Evolutionary conservation across 2,888 invertebrate species (phyloP).

Genomic region (Leucozona laternaria): DNA sequence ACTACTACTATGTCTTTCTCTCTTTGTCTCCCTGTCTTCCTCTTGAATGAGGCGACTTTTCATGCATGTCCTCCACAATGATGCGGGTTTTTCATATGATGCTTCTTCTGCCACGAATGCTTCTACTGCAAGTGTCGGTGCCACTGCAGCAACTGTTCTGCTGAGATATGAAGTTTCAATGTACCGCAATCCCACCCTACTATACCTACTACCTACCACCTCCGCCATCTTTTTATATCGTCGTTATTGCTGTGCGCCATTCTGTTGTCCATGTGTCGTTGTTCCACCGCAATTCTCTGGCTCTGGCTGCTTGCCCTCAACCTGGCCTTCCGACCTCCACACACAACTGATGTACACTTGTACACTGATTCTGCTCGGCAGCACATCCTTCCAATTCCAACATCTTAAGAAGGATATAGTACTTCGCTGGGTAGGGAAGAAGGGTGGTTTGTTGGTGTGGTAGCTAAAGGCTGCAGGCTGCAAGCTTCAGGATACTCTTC

Average conservation of each 20-base stretch:
- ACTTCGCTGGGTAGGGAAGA: conserved; percentile 60
- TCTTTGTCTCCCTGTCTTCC: neutral
- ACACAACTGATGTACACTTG: conserved; percentile 41
- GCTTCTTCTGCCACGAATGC: conserved; percentile 56
- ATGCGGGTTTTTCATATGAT: conserved; percentile 72
- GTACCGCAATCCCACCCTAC: conserved; percentile 62
- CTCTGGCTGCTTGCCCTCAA: conserved; percentile 68
- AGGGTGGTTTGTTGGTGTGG: conserved; percentile 18
- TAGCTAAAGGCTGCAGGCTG: conserved; percentile 9
- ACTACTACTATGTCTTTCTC: conserved; percentile 19
- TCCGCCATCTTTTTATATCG: conserved; percentile 59
- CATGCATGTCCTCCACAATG: conserved; percentile 74
- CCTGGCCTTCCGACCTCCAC: conserved; percentile 27
- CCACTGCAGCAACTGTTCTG: conserved; percentile 76
- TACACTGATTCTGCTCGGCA: conserved; percentile 37
- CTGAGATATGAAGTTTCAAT: conserved; percentile 77
- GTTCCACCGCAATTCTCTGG: conserved; percentile 63
- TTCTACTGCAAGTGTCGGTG: conserved; percentile 69
- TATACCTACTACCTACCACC: conserved; percentile 10
- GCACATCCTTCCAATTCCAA: conserved; percentile 59
- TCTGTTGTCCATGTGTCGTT: conserved; percentile 65
- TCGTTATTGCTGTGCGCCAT: conserved; percentile 50
- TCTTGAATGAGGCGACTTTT: conserved; percentile 65
- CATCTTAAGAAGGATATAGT: conserved; percentile 68
- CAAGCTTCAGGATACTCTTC: conserved; percentile 59